phyloP scores from a whole-genome alignment of 2,888 invertebrate genomes.

The Pammene fasciana region DNA sequence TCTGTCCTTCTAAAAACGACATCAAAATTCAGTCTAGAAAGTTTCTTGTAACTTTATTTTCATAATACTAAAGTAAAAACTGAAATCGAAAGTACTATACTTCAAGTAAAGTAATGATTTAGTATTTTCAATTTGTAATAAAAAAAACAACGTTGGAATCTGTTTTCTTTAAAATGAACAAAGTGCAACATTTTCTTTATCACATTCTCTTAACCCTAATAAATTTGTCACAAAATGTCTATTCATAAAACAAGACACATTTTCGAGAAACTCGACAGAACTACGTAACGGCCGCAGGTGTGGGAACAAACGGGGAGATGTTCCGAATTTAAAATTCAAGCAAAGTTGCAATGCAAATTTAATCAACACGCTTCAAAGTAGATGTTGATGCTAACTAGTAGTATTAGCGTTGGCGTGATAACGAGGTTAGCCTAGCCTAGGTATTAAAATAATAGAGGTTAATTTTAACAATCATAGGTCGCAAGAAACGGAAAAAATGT shows the following conservation, averaged over 20 bases:
- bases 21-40: no score
- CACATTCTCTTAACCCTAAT: not conserved
- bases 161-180: no score
- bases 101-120: no score
- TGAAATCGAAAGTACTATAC: no score
- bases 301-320: conserved; percentile 33
- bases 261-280: conserved; percentile 3
- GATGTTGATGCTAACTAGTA: conserved; percentile 12
- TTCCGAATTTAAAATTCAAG: conserved; percentile 44
- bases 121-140: no score
- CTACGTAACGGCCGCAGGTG: conserved; percentile 41
- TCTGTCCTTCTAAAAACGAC: no score
- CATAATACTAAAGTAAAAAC: no score
- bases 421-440: not conserved
- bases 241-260: conserved; percentile 12
- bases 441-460: not conserved
- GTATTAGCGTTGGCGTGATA: not conserved
- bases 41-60: no score
- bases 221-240: conserved; percentile 12
- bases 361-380: conserved; percentile 32
- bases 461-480: no score
- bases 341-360: conserved; percentile 44
- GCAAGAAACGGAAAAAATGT: no score
- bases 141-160: no score
- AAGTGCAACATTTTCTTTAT: not conserved